Evolutionary conservation across 2,113 vertebrate species (phyloP).

Genomic region (Labeo catla): DNA sequence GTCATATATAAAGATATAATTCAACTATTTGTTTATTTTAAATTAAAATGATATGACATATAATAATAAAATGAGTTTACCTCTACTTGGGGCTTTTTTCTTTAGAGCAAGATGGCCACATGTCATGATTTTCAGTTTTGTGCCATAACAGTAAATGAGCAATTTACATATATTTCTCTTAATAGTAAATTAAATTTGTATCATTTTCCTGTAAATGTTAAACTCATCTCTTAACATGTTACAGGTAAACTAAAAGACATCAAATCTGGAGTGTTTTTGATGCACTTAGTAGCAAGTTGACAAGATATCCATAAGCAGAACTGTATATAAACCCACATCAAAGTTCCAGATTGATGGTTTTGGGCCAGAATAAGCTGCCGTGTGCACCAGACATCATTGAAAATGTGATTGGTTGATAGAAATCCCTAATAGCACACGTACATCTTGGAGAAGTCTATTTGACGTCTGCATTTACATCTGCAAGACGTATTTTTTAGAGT

Average conservation of each 20-base stretch:
- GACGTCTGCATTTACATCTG: too few species aligned
- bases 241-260: too few species aligned
- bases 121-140: neutral
- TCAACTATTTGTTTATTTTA: too few species aligned
- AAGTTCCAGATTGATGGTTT: neutral
- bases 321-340: neutral
- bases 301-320: neutral
- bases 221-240: too few species aligned
- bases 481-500: too few species aligned
- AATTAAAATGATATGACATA: too few species aligned
- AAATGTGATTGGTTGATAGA: neutral
- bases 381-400: neutral
- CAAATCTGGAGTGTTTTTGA: too few species aligned
- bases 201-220: too few species aligned
- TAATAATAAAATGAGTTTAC: neutral
- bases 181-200: neutral
- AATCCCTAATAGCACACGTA: too few species aligned
- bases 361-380: neutral
- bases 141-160: neutral
- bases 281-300: too few species aligned
- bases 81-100: neutral
- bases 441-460: too few species aligned
- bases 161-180: neutral
- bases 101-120: neutral
- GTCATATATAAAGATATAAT: too few species aligned